Evolutionary conservation across 2,888 invertebrate genomes (phyloP).

Genomic region (Drosophila cracens): DNA sequence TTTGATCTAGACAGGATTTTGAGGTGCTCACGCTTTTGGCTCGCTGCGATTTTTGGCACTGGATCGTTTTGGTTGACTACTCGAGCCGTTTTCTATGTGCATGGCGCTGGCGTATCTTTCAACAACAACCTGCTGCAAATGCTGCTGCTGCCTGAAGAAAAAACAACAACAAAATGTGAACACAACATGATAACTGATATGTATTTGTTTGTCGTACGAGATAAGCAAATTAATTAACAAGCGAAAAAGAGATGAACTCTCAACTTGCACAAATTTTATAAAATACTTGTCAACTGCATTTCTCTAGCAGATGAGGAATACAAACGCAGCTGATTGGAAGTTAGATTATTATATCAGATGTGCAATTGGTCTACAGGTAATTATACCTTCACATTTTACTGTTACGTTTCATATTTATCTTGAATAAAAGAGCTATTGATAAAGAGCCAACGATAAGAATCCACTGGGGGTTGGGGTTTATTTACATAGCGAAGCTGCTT

Average conservation of each 20-base stretch:
- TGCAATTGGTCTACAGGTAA: not conserved
- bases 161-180: conserved; percentile 8
- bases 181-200: conserved; percentile 2
- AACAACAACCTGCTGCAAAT: conserved; percentile 63
- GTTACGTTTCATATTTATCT: conserved; percentile 16
- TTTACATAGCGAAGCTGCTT: conserved; percentile 55
- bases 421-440: conserved; percentile 30
- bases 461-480: conserved; percentile 36
- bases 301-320: not conserved
- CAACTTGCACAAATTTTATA: not conserved
- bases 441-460: conserved; percentile 58
- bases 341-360: not conserved
- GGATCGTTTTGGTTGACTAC: conserved; percentile 52
- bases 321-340: not conserved
- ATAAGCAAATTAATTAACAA: conserved; percentile 2
- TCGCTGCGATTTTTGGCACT: conserved; percentile 67
- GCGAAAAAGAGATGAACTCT: not conserved
- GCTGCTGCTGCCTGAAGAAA: conserved; percentile 34
- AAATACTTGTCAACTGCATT: not conserved
- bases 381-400: not conserved
- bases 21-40: conserved; percentile 52
- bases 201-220: not conserved
- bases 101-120: conserved; percentile 72
- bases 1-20: conserved; percentile 21
- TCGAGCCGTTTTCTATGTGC: conserved; percentile 65